Conservation (phyloP, 2,113 vertebrate species). For the Hippocampus mohnikei region DNA sequence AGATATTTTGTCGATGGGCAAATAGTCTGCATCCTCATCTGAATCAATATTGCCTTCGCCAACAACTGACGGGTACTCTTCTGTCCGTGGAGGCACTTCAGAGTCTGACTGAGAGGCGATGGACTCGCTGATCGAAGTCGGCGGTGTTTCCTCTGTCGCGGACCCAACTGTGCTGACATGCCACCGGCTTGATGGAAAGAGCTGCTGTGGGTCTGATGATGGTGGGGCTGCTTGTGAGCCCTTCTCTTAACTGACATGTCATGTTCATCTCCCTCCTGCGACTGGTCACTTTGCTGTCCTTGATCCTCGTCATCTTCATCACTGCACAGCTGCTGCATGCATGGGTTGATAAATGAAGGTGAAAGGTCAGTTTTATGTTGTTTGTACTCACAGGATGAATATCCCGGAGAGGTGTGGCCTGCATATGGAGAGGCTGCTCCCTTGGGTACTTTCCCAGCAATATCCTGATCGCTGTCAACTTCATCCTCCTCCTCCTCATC, state of each 20-base stretch:
- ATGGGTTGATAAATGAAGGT: constrained; percentile 92
- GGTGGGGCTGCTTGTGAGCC: constrained; percentile 74
- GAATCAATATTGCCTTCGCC: constrained; percentile 84
- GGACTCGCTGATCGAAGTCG: constrained; percentile 90
- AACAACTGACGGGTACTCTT: constrained; percentile 86
- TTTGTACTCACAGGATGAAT: constrained; percentile 76
- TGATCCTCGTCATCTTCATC: constrained; percentile 84
- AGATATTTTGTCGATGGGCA: constrained; percentile 84
- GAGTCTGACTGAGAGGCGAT: constrained; percentile 92
- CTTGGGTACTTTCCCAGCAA: constrained; percentile 61
- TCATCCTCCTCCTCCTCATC: constrained; percentile 32
- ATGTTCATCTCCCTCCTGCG: constrained; percentile 66
- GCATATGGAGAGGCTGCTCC: constrained; percentile 67
- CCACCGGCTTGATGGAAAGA: constrained; percentile 56
- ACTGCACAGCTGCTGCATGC: constrained; percentile 79
- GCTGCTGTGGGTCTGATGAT: constrained; percentile 64
- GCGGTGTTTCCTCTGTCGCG: constrained; percentile 87
- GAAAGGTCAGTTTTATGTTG: constrained; percentile 86
- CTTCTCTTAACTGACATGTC: constrained; percentile 77
- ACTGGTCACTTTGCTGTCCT: constrained; percentile 61
- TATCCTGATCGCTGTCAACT: constrained; percentile 59
- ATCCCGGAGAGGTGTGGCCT: constrained; percentile 67
- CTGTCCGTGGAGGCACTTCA: constrained; percentile 84
- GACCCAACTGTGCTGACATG: constrained; percentile 50
- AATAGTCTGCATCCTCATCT: constrained; percentile 89